Conservation (phyloP, 92 coral and sea anemone genomes). For the Porites rus region DNA sequence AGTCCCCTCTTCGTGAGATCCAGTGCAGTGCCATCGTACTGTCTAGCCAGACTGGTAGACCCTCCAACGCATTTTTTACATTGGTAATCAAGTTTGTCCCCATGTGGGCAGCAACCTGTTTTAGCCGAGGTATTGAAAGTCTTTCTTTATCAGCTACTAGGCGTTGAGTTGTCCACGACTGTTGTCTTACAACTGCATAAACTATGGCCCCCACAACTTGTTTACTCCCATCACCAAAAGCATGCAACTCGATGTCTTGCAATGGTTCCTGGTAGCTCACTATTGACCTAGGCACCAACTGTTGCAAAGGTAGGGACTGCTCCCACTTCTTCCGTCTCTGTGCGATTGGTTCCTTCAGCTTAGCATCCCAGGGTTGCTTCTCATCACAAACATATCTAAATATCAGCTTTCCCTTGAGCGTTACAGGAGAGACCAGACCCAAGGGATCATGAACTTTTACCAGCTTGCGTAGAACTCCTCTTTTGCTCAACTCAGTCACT, state of each 20-base stretch:
- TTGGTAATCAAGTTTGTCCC: constrained; percentile 24
- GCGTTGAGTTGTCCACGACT: background rate
- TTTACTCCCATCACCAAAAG: constrained; percentile 12
- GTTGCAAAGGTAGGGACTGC: background rate
- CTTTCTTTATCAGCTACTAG: too few relatives aligned
- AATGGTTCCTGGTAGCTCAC: background rate
- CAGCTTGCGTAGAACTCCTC: constrained; percentile 13
- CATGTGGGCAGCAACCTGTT: too few relatives aligned
- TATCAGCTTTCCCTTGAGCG: constrained; percentile 11
- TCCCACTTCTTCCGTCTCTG: constrained; percentile 8
- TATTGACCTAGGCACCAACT: constrained; percentile 2
- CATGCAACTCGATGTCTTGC: background rate
- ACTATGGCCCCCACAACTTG: constrained; percentile 4
- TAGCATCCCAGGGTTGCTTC: constrained; percentile 27
- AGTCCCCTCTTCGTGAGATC: constrained; percentile 24
- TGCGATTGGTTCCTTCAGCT: background rate
- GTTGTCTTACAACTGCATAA: constrained; percentile 13
- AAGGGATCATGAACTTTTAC: constrained; percentile 40
- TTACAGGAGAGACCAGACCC: constrained; percentile 32
- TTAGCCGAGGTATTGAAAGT: too few relatives aligned
- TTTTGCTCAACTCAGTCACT: background rate
- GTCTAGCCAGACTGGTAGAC: constrained; percentile 34
- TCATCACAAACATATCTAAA: constrained; percentile 10
- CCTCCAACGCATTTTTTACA: constrained; percentile 22
- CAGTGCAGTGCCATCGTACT: constrained; percentile 45